A percentile compares a stretch with the other conserved stretches of the same genome.
Conservation (phyloP, 2,888 invertebrate genomes). For the Agonopterix arenella region DNA sequence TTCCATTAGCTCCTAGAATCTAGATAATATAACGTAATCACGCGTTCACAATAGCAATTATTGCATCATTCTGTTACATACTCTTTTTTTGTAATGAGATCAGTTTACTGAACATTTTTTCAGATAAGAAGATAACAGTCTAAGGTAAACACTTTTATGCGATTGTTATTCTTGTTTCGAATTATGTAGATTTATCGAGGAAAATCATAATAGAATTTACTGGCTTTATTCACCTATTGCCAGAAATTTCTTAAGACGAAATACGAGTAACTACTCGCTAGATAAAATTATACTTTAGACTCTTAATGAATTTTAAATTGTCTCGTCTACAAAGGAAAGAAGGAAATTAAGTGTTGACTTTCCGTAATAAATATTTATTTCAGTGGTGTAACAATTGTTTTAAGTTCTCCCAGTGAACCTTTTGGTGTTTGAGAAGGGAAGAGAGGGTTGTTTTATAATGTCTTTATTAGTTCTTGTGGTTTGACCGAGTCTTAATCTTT, state of each 20-base stretch:
- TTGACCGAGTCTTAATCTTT: no score
- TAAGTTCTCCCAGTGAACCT: conserved; percentile 26
- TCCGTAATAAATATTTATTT: conserved; percentile 40
- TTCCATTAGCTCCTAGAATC: no score
- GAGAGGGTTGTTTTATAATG: conserved; percentile 17
- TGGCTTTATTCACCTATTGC: conserved; percentile 1
- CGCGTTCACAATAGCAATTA: no score
- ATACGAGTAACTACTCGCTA: conserved; percentile 11
- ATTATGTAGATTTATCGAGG: no score
- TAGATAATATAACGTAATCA: no score
- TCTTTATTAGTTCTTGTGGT: conserved; percentile 17
- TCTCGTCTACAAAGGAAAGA: conserved; percentile 24
- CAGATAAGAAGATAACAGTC: background rate
- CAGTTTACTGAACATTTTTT: background rate
- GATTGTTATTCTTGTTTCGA: conserved; percentile 5
- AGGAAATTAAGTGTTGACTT: conserved; percentile 33
- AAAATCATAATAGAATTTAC: no score
- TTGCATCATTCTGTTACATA: background rate
- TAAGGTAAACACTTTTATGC: background rate
- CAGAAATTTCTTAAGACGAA: conserved; percentile 6
- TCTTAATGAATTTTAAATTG: conserved; percentile 21
- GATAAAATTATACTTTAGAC: conserved; percentile 17
- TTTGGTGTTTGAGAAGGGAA: conserved; percentile 28
- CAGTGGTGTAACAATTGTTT: conserved; percentile 33
- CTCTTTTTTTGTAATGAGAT: background rate